A percentile compares a stretch with the other conserved stretches of the same genome.
Conservation (phyloP, 2,888 invertebrate genomes). For the Lapara coniferarum region DNA sequence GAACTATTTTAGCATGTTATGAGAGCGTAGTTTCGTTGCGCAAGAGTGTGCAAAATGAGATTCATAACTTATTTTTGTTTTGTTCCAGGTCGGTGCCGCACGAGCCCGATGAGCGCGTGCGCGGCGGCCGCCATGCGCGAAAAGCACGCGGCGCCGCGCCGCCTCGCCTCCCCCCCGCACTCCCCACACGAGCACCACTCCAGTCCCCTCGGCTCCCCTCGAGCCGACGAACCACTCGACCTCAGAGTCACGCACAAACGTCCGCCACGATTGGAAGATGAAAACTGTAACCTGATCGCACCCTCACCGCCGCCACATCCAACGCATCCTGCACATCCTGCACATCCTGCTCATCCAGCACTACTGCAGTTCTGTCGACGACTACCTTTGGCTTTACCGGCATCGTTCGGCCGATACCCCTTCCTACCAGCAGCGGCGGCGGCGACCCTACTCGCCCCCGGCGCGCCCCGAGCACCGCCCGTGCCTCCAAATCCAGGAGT, state of each 20-base stretch:
- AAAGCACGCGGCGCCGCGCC: slow-evolving; percentile 95
- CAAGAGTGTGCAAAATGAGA: neutral
- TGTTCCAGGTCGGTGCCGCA: slow-evolving; percentile 82
- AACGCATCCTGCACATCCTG: slow-evolving; percentile 85
- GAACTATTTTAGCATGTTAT: neutral
- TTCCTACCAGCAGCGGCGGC: slow-evolving; percentile 79
- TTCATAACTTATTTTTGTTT: slow-evolving; percentile 38
- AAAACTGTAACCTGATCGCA: slow-evolving; percentile 92
- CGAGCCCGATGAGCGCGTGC: slow-evolving; percentile 89
- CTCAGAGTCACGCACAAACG: slow-evolving; percentile 94
- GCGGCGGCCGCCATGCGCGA: slow-evolving; percentile 90
- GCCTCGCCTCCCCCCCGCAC: slow-evolving; percentile 86
- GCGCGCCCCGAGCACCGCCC: slow-evolving; percentile 69
- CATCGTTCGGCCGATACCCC: slow-evolving; percentile 78
- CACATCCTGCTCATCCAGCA: slow-evolving; percentile 75
- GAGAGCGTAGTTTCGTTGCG: neutral
- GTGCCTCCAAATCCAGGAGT: slow-evolving; percentile 75
- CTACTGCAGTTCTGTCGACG: slow-evolving; percentile 76
- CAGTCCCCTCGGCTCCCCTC: slow-evolving; percentile 80
- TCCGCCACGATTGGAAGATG: slow-evolving; percentile 88
- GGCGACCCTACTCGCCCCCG: slow-evolving; percentile 74
- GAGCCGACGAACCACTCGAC: slow-evolving; percentile 92
- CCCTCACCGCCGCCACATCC: slow-evolving; percentile 83
- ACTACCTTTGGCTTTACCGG: slow-evolving; percentile 74
- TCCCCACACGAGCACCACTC: slow-evolving; percentile 72